A percentile compares a stretch with the other conserved stretches of the same genome.
Evolutionary conservation across 2,888 invertebrate genomes (phyloP).

Genomic region (Cremastinae sp.): DNA sequence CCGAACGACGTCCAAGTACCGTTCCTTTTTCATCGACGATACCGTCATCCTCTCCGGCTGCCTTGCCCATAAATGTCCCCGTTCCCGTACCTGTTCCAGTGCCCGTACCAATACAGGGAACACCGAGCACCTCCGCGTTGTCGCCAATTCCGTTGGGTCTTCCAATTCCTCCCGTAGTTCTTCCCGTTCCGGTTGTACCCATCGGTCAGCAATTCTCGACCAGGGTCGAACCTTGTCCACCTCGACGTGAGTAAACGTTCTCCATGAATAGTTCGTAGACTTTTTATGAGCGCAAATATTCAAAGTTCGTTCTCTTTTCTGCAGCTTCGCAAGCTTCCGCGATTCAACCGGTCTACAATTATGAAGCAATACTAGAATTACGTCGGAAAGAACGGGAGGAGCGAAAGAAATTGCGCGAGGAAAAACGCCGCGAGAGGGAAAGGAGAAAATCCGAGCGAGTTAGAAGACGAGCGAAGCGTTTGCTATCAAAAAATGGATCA

Average conservation of each 20-base stretch:
- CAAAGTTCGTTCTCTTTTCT: too few species aligned
- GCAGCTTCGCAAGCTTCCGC: constrained; percentile 54
- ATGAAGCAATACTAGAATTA: constrained; percentile 77
- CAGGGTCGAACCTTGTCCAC: constrained; percentile 64
- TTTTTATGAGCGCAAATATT: too few species aligned
- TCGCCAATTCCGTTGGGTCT: constrained; percentile 55
- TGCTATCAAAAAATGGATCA: constrained; percentile 53
- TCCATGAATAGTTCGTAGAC: background rate
- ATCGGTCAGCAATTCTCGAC: constrained; percentile 51
- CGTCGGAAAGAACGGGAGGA: constrained; percentile 76
- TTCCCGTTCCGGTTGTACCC: constrained; percentile 41
- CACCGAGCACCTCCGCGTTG: constrained; percentile 34
- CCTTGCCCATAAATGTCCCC: constrained; percentile 67
- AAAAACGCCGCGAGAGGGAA: constrained; percentile 74
- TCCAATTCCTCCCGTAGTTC: constrained; percentile 53
- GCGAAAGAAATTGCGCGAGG: constrained; percentile 73
- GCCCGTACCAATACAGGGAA: constrained; percentile 54
- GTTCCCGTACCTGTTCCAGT: constrained; percentile 65
- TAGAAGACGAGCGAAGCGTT: constrained; percentile 70
- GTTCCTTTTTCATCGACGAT: constrained; percentile 51
- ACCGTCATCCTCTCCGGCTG: constrained; percentile 63
- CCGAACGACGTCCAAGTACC: constrained; percentile 55
- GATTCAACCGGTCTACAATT: constrained; percentile 77
- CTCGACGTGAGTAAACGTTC: constrained; percentile 63
- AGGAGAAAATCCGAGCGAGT: constrained; percentile 73